A percentile compares a stretch with the other conserved stretches of the same genome.
Evolutionary conservation across 2,113 vertebrate species (phyloP).

Genomic region (Ia io): DNA sequence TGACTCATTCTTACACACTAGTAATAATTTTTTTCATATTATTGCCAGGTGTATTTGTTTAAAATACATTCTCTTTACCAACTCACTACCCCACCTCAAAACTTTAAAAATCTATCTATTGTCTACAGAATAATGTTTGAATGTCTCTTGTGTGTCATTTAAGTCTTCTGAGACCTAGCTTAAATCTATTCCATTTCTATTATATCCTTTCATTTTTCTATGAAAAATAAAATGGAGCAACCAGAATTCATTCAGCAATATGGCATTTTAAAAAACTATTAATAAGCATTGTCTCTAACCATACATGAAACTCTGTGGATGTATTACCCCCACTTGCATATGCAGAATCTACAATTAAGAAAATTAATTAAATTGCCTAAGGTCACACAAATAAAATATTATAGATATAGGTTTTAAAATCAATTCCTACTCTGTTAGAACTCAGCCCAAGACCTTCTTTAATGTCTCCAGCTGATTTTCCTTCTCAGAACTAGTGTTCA

Average conservation of each 20-base stretch:
- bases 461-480: not conserved
- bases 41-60: not conserved
- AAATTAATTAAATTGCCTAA: not conserved
- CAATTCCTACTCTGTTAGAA: not conserved
- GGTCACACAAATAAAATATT: not conserved
- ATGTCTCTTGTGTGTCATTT: not conserved
- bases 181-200: not conserved
- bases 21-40: not conserved
- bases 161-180: not conserved
- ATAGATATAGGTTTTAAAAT: not conserved
- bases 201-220: not conserved
- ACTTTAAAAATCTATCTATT: not conserved
- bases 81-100: not conserved
- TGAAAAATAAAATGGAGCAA: not conserved
- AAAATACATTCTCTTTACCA: slow-evolving; percentile 9
- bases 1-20: not conserved
- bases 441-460: not conserved
- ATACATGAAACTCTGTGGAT: not conserved
- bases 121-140: not conserved
- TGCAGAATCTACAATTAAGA: not conserved
- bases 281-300: not conserved
- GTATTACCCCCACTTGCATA: not conserved
- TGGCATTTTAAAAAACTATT: not conserved
- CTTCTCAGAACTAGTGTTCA: not conserved
- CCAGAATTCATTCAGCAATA: not conserved